Evolutionary conservation across 2,797 vertebrate species (phyloP).

Genomic region (Cottoperca gobio): DNA sequence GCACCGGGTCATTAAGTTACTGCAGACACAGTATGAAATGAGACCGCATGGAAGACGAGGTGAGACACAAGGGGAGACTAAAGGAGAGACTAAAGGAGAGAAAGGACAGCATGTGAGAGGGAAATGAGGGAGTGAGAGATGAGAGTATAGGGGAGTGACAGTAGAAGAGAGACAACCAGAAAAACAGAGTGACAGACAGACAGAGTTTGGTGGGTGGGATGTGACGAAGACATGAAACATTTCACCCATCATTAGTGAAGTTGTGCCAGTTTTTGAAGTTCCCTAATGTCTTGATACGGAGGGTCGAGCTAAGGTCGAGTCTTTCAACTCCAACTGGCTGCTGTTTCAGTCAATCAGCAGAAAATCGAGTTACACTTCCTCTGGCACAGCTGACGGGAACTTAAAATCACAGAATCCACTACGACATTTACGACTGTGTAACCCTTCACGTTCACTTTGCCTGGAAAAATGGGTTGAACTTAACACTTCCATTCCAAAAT

Average conservation of each 20-base stretch:
- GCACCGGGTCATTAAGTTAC: slow-evolving; percentile 47
- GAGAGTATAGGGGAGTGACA: slow-evolving; percentile 16
- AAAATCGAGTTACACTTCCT: slow-evolving; percentile 20
- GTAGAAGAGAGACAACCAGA: slow-evolving; percentile 6
- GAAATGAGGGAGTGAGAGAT: slow-evolving; percentile 14
- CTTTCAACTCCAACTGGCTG: slow-evolving; percentile 68
- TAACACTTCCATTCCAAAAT: neutral
- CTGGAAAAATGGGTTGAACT: slow-evolving; percentile 20
- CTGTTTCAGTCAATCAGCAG: slow-evolving; percentile 57
- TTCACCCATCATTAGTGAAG: slow-evolving; percentile 72
- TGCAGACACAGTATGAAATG: slow-evolving; percentile 33
- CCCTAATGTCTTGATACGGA: slow-evolving; percentile 48
- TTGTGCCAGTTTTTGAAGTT: slow-evolving; percentile 44
- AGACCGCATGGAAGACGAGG: slow-evolving; percentile 10
- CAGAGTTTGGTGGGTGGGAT: slow-evolving; percentile 48
- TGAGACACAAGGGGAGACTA: neutral
- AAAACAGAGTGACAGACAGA: slow-evolving; percentile 1
- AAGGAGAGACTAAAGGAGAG: no score
- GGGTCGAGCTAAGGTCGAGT: slow-evolving; percentile 40
- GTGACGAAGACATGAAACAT: slow-evolving; percentile 67
- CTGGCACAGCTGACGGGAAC: slow-evolving; percentile 22
- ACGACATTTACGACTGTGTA: slow-evolving; percentile 8
- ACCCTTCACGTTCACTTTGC: slow-evolving; percentile 6
- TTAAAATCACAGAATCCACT: slow-evolving; percentile 25
- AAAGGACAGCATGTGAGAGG: slow-evolving; percentile 13